Evolutionary conservation across 2,797 vertebrate species (phyloP).

Genomic region (Oreortyx pictus): DNA sequence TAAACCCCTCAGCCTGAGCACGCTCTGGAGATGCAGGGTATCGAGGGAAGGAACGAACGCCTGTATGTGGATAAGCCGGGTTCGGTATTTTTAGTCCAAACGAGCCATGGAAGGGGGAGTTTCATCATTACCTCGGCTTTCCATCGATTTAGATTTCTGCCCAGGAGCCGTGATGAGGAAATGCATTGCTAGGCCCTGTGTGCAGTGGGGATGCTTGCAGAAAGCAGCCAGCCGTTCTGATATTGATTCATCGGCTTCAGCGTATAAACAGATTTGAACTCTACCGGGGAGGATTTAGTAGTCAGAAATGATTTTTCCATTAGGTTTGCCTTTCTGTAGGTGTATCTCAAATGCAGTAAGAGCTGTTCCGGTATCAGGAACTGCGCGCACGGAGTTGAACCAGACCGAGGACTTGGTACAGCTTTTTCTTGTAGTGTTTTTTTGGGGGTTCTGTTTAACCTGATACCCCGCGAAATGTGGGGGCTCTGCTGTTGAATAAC

Average conservation of each 20-base stretch:
- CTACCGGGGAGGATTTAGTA: neutral
- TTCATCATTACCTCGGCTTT: neutral
- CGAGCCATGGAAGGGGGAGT: neutral
- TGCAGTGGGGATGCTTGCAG: neutral
- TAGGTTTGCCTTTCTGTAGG: constrained; percentile 15
- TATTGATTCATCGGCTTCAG: constrained; percentile 1
- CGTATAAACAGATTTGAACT: neutral
- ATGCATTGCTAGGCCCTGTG: constrained; percentile 29
- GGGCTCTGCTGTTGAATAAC: constrained; percentile 46
- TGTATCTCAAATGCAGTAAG: neutral
- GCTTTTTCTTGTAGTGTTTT: neutral
- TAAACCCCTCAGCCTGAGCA: neutral
- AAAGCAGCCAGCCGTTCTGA: neutral
- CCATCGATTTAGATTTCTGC: neutral
- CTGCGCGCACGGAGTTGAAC: fast-evolving
- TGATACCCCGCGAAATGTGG: neutral
- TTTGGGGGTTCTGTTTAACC: neutral
- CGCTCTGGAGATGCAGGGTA: neutral
- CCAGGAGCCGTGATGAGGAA: constrained; percentile 14
- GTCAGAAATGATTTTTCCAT: constrained; percentile 4
- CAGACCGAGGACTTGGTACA: neutral
- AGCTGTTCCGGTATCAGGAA: neutral
- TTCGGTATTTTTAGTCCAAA: neutral
- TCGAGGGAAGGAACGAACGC: fast-evolving
- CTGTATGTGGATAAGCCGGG: fast-evolving